Base-by-base conservation (phyloP, 2,888 invertebrate species). In the Cheilosia pagana region DNA sequence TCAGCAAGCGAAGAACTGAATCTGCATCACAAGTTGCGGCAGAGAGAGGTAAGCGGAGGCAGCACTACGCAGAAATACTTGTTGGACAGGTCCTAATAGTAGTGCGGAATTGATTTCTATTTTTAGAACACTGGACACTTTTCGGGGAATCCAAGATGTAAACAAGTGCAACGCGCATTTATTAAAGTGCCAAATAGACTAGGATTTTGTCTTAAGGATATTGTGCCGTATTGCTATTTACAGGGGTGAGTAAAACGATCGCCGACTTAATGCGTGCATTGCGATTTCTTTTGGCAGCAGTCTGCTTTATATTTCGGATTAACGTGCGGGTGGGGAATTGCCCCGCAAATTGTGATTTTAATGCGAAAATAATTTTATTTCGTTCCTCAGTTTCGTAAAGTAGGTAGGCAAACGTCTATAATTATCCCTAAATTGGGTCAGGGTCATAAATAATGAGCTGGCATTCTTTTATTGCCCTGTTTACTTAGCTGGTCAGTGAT, bases 121-220 rank as follows among this genome's bases (percentile, higher is more conserved):
- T 91, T 91, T 23, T 87, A 94, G 94, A 92, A 92, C 75, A 92
- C 91, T 87, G 94, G 94, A 43, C 91, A 91, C 86, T 94, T 93
- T 87, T 92, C 93, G 10, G 92, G 92, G 76, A 92, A 90, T 87
- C 88, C 89, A 12, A 91, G 92, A 89, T 92, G 92, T 28, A 92
- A 91, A 82, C 92, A 91, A 86, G 92, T 92, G 77, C 93, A 92
- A 88, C 90, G 93, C 86, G 90, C 91, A 83, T 91, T 89, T 88
- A 89, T 87, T 52, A 93, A 93, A 89, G 94, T 94, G 89, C 94
- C 94, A 87, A 94, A 92, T 70, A 92, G 94, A 86, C 91, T 94
- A 79, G 92, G 94, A 45, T 93, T 94, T 88, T 94, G 94, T 89
- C 93, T 94, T 81, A 94, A 94, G 92, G 94, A 94, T 88, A 93